Evolutionary conservation across 2,888 invertebrate genomes (phyloP).

Genomic region (Actias luna): DNA sequence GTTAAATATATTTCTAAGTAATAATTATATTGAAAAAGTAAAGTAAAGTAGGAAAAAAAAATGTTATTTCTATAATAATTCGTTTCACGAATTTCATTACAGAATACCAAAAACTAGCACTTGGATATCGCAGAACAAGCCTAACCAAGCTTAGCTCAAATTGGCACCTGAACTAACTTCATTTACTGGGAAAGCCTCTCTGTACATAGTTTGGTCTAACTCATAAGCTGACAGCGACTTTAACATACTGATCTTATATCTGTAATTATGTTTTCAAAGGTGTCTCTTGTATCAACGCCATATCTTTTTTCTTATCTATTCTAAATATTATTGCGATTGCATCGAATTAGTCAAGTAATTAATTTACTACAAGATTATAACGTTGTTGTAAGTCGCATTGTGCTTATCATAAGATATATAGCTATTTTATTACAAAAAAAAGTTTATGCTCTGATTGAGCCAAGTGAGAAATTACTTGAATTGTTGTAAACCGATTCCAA

Average conservation of each 20-base stretch:
- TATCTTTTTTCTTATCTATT: too few relatives aligned
- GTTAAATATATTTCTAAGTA: background rate
- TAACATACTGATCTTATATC: background rate
- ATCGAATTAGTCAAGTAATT: too few relatives aligned
- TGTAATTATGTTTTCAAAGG: too few relatives aligned
- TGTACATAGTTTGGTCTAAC: slow-evolving; percentile 35
- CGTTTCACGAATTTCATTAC: slow-evolving; percentile 18
- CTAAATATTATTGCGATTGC: too few relatives aligned
- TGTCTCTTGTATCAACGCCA: too few relatives aligned
- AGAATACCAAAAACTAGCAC: slow-evolving; percentile 24
- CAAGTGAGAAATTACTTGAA: too few relatives aligned
- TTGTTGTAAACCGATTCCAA: too few relatives aligned
- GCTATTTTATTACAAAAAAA: too few relatives aligned
- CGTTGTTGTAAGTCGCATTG: too few relatives aligned
- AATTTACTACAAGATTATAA: too few relatives aligned
- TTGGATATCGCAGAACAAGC: slow-evolving; percentile 50
- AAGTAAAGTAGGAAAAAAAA: background rate
- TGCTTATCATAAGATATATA: too few relatives aligned
- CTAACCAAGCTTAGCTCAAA: slow-evolving; percentile 54
- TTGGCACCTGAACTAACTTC: slow-evolving; percentile 70
- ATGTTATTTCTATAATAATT: slow-evolving; percentile 9
- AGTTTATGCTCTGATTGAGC: too few relatives aligned
- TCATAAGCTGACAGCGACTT: slow-evolving; percentile 27
- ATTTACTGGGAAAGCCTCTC: slow-evolving; percentile 57
- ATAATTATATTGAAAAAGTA: background rate